phyloP scores from a whole-genome alignment of 1,140 invertebrate genomes.

The Anastrepha obliqua region DNA sequence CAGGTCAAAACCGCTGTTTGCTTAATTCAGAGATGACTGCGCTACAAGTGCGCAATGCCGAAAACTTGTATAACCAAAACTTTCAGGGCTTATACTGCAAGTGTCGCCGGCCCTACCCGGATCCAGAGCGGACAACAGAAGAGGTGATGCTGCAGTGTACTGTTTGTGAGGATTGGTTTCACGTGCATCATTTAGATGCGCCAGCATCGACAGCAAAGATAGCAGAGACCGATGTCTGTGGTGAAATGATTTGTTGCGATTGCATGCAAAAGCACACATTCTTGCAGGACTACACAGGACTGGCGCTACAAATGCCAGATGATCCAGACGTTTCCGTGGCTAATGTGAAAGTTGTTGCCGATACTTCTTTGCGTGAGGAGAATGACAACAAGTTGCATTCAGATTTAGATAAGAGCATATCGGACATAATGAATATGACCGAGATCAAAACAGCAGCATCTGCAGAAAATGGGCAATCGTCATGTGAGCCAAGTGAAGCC shows the following conservation, averaged over 20 bases:
- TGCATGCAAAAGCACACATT: constrained; percentile 87
- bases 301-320: constrained; percentile 64
- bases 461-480: not conserved
- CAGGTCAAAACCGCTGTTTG: constrained; percentile 61
- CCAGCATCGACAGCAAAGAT: constrained; percentile 76
- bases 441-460: not conserved
- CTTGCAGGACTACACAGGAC: constrained; percentile 82
- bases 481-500: not conserved
- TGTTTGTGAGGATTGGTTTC: constrained; percentile 99
- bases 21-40: constrained; percentile 63
- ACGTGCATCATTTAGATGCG: constrained; percentile 86
- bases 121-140: constrained; percentile 85
- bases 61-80: constrained; percentile 96
- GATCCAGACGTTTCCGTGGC: constrained; percentile 26
- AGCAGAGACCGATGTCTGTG: constrained; percentile 79
- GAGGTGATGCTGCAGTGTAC: constrained; percentile 98
- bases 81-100: constrained; percentile 94
- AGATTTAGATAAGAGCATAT: constrained; percentile 60
- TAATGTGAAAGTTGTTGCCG: constrained; percentile 53
- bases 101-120: constrained; percentile 96
- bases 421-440: constrained; percentile 59
- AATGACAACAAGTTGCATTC: constrained; percentile 58
- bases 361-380: constrained; percentile 54
- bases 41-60: constrained; percentile 82
- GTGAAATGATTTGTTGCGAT: constrained; percentile 86